Evolutionary conservation across 2,888 invertebrate species (phyloP).

Genomic region (Chrysodeixis includens): DNA sequence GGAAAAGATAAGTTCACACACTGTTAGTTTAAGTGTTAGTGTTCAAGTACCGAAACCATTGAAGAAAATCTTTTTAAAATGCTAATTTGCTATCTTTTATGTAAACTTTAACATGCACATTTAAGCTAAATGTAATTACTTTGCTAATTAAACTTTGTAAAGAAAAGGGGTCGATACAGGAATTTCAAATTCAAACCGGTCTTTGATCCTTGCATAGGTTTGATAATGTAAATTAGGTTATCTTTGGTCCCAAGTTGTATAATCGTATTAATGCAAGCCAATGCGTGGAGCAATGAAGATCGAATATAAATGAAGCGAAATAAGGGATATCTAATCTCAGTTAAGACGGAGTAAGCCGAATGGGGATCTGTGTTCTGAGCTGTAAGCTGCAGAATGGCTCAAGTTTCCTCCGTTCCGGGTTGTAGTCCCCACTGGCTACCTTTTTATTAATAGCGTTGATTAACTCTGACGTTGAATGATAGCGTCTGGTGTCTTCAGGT

Average conservation of each 20-base stretch:
- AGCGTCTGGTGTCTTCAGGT: slow-evolving; percentile 6
- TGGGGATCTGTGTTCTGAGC: background rate
- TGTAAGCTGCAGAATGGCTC: background rate
- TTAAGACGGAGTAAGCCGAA: slow-evolving; percentile 14
- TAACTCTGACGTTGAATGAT: slow-evolving; percentile 32
- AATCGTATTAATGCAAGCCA: slow-evolving; percentile 29
- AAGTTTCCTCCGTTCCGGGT: slow-evolving; percentile 11
- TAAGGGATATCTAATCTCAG: slow-evolving; percentile 5
- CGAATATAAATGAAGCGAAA: slow-evolving; percentile 21
- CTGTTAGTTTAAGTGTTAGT: background rate
- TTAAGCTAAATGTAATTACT: background rate
- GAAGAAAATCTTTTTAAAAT: background rate
- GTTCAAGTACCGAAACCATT: background rate
- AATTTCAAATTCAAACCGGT: background rate
- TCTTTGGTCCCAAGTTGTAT: slow-evolving; percentile 12
- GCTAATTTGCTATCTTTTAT: background rate
- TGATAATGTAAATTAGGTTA: slow-evolving; percentile 28
- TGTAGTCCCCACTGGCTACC: slow-evolving; percentile 10
- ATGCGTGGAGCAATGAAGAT: slow-evolving; percentile 14
- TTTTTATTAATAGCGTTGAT: slow-evolving; percentile 42
- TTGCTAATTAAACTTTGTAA: background rate
- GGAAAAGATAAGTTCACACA: background rate
- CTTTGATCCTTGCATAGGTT: background rate
- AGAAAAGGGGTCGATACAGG: background rate
- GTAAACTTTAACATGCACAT: background rate